phyloP scores from a whole-genome alignment of 2,888 invertebrate species.

The Drosophila neonasuta region DNA sequence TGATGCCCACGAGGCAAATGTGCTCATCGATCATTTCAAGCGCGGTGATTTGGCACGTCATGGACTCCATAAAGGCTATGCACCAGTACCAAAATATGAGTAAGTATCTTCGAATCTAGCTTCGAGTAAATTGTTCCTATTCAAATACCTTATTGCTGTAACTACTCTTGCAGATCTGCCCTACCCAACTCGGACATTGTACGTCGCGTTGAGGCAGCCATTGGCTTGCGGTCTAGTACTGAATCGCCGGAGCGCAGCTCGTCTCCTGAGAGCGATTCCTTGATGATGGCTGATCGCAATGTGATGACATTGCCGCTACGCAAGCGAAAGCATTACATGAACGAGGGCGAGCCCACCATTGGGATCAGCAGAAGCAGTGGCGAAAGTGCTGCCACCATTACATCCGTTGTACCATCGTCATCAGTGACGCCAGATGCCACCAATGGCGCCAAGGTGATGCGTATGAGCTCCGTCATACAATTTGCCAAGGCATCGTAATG shows the following conservation, averaged over 20 bases:
- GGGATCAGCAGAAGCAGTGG: constrained; percentile 11
- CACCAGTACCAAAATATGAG: constrained; percentile 82
- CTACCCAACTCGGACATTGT: constrained; percentile 82
- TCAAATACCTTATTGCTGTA: constrained; percentile 3
- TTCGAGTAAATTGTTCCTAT: neutral
- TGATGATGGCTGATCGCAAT: constrained; percentile 84
- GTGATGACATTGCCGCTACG: constrained; percentile 88
- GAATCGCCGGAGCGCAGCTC: constrained; percentile 83
- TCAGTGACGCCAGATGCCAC: constrained; percentile 21
- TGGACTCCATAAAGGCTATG: constrained; percentile 78
- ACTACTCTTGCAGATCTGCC: constrained; percentile 67
- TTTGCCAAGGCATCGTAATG: constrained; percentile 89
- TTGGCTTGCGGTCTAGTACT: constrained; percentile 82
- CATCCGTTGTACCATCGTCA: constrained; percentile 23
- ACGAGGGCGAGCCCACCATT: constrained; percentile 82
- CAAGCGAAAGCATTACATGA: constrained; percentile 90
- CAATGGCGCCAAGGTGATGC: constrained; percentile 78
- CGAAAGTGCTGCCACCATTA: constrained; percentile 15
- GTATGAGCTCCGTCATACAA: constrained; percentile 91
- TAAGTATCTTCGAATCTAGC: constrained; percentile 57
- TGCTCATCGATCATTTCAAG: constrained; percentile 78
- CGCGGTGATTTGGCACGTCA: constrained; percentile 75
- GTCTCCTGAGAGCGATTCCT: constrained; percentile 84
- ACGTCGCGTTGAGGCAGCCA: constrained; percentile 85
- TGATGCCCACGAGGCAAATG: constrained; percentile 72